Conservation (phyloP, 2,797 vertebrate species). For the Sebastes hubbsi region DNA sequence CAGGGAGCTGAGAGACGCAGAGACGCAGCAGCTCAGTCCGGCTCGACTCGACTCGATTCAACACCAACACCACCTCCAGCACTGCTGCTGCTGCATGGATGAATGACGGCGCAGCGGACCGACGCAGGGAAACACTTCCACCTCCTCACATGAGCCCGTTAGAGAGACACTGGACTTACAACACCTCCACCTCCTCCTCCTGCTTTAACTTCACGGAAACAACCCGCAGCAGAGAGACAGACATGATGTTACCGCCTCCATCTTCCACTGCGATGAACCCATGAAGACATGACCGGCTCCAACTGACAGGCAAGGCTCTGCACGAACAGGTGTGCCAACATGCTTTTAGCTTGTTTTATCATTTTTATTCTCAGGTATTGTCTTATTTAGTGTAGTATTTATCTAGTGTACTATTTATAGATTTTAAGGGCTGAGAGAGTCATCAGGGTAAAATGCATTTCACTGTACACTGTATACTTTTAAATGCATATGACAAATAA, state of each 20-base stretch:
- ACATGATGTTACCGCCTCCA: slow-evolving; percentile 57
- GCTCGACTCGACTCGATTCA: slow-evolving; percentile 35
- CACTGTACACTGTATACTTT: no score
- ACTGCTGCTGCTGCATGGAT: neutral
- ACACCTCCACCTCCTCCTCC: neutral
- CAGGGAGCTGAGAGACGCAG: neutral
- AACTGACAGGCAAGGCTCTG: slow-evolving; percentile 66
- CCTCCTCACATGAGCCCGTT: neutral
- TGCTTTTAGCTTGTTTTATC: no score
- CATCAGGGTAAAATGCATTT: no score
- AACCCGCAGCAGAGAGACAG: neutral
- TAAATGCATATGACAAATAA: no score
- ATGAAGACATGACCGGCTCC: slow-evolving; percentile 70
- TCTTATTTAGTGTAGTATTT: no score
- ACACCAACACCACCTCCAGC: slow-evolving; percentile 19
- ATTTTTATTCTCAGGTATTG: no score
- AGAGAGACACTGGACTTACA: slow-evolving; percentile 5
- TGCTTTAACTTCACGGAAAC: neutral
- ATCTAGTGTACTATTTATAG: no score
- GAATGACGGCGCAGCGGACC: slow-evolving; percentile 44
- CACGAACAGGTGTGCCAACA: slow-evolving; percentile 48
- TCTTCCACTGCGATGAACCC: slow-evolving; percentile 31
- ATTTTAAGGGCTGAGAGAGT: no score
- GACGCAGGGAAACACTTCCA: neutral
- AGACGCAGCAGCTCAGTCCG: slow-evolving; percentile 44